phyloP scores from a whole-genome alignment of 2,888 invertebrate species.

The Creontiades dilutus region DNA sequence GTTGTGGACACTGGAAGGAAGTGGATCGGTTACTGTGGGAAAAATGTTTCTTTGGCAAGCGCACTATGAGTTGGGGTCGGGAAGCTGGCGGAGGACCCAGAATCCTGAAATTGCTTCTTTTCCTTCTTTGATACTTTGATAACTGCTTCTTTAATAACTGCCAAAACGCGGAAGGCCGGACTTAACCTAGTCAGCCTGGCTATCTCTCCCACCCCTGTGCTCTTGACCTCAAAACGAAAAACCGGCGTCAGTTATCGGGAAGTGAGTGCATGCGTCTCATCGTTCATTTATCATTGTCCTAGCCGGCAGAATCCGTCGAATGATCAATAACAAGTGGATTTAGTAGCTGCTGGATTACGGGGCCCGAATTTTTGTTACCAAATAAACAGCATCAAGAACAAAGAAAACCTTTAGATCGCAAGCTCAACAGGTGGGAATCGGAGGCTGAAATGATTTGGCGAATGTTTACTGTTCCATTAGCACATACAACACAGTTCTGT shows the following conservation, averaged over 20 bases:
- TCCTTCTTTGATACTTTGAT: neutral
- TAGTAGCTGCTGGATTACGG: neutral
- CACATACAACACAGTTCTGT: too few relatives aligned
- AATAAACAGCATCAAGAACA: too few relatives aligned
- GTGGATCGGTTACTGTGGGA: too few relatives aligned
- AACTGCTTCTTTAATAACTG: neutral
- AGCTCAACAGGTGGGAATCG: too few relatives aligned
- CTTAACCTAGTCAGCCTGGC: neutral
- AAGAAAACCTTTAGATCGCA: too few relatives aligned
- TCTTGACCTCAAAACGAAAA: slow-evolving; percentile 30
- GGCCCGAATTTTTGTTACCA: too few relatives aligned
- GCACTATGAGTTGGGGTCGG: too few relatives aligned
- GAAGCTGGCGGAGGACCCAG: too few relatives aligned
- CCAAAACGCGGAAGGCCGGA: slow-evolving; percentile 14
- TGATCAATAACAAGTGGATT: slow-evolving; percentile 4
- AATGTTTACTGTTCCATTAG: too few relatives aligned
- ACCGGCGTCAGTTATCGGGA: slow-evolving; percentile 25
- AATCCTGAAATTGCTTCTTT: neutral
- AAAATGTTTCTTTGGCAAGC: too few relatives aligned
- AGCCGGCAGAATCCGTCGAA: neutral
- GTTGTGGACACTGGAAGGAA: too few relatives aligned
- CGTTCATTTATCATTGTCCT: neutral
- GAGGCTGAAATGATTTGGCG: too few relatives aligned
- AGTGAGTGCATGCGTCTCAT: neutral
- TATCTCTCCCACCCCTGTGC: neutral